These are phyloP conservation scores for Ceraclea dissimilis DNA, from an alignment of 2,888 invertebrate species.

Conservation along the genomic window DNA sequence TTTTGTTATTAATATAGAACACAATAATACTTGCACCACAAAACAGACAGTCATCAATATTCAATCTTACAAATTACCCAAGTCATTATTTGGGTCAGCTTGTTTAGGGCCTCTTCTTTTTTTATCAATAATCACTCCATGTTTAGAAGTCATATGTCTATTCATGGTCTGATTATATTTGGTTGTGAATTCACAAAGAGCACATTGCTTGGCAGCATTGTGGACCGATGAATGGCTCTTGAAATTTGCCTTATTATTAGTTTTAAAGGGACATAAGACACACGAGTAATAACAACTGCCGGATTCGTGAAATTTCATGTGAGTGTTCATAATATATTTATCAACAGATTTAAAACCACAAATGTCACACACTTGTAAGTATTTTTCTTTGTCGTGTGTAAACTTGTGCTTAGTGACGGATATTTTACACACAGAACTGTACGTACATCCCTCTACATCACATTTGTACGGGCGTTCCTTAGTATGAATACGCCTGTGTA, in stretches of 20 bases:
- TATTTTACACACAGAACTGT: slow-evolving; percentile 10
- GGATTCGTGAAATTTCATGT: slow-evolving; percentile 9
- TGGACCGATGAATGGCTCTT: neutral
- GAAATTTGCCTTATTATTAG: slow-evolving; percentile 1
- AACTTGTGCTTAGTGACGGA: slow-evolving; percentile 11
- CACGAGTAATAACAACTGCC: neutral
- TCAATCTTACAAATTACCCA: neutral
- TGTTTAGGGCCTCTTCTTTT: neutral
- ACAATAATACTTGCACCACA: too few species aligned
- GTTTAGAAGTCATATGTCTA: slow-evolving; percentile 1
- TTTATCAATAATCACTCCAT: neutral
- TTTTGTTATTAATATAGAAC: too few species aligned
- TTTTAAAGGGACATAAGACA: neutral
- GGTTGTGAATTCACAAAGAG: neutral
- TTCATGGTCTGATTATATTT: slow-evolving; percentile 5
- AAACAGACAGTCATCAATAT: too few species aligned
- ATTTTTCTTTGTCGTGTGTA: slow-evolving; percentile 11
- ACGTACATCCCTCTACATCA: slow-evolving; percentile 7
- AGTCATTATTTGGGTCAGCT: neutral
- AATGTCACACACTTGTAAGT: slow-evolving; percentile 9
- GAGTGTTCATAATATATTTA: slow-evolving; percentile 11
- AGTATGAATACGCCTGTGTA: slow-evolving; percentile 11
- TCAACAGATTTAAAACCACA: slow-evolving; percentile 14
- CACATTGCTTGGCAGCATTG: slow-evolving; percentile 1
- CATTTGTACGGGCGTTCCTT: slow-evolving; percentile 11